phyloP scores from a whole-genome alignment of 2,888 invertebrate species.

The Agrochola lychnidis region DNA sequence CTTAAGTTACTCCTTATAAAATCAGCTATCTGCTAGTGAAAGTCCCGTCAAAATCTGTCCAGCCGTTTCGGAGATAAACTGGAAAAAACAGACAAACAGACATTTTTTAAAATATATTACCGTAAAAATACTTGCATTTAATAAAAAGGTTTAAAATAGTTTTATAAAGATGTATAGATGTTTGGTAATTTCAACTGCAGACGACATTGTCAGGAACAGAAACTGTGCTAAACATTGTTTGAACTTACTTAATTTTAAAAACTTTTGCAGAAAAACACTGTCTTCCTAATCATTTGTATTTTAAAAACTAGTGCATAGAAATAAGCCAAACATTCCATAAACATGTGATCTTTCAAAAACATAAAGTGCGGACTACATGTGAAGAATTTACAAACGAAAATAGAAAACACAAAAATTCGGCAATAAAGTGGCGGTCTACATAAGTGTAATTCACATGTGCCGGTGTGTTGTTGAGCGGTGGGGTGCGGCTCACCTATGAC shows the following conservation, averaged over 20 bases:
- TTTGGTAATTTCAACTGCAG: conserved; percentile 33
- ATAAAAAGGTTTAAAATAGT: too few species aligned
- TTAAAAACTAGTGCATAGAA: conserved; percentile 56
- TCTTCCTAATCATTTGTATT: conserved; percentile 74
- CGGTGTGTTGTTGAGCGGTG: conserved; percentile 68
- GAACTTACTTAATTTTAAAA: background rate
- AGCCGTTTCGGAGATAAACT: too few species aligned
- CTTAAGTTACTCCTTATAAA: too few species aligned
- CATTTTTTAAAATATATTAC: too few species aligned
- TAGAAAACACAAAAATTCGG: conserved; percentile 41
- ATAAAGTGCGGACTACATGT: conserved; percentile 55
- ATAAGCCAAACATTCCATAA: conserved; percentile 17
- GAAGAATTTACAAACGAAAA: conserved; percentile 46
- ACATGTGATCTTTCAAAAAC: conserved; percentile 19
- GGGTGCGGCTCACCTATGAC: conserved; percentile 89
- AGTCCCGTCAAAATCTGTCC: too few species aligned
- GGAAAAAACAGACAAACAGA: too few species aligned
- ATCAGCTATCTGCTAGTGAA: too few species aligned
- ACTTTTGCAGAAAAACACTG: conserved; percentile 56
- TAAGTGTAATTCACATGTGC: conserved; percentile 70
- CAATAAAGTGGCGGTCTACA: conserved; percentile 68
- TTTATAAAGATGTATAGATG: too few species aligned
- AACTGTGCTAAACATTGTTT: background rate
- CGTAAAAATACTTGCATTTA: too few species aligned
- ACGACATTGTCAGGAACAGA: conserved; percentile 14